Evolutionary conservation across 2,113 vertebrate species (phyloP).

Genomic region (Chloroceryle aenea): DNA sequence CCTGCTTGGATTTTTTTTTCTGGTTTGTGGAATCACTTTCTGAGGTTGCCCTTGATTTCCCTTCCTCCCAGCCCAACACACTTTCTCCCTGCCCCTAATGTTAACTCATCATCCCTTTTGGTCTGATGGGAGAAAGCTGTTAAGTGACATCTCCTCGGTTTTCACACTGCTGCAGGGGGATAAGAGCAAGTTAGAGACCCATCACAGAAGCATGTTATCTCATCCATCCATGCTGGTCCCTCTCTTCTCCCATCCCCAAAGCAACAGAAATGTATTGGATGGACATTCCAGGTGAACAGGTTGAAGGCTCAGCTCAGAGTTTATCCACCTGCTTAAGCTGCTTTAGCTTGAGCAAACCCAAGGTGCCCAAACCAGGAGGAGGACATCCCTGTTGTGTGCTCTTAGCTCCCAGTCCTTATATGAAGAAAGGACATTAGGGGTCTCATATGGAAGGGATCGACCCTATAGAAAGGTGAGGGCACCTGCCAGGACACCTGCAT

Average conservation of each 20-base stretch:
- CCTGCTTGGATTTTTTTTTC: neutral
- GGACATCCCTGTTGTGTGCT: too few relatives aligned
- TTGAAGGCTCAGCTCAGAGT: neutral
- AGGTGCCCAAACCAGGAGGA: neutral
- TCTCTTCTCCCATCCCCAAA: neutral
- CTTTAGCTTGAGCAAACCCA: neutral
- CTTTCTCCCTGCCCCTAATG: neutral
- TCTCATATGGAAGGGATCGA: neutral
- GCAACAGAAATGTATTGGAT: neutral
- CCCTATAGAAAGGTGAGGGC: neutral
- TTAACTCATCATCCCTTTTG: neutral
- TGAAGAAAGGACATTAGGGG: rapidly evolving
- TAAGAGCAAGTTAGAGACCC: neutral
- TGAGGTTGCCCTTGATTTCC: neutral
- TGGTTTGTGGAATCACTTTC: neutral
- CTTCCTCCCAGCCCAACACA: neutral
- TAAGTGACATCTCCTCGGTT: neutral
- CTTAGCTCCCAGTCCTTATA: neutral
- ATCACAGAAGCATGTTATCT: neutral
- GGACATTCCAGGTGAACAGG: neutral
- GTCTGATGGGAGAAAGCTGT: neutral
- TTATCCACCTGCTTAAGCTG: neutral
- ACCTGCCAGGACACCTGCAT: neutral
- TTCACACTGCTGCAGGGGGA: neutral
- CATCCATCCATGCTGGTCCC: neutral